Conservation (phyloP, 2,113 vertebrate species). For the Diadophis punctatus region DNA sequence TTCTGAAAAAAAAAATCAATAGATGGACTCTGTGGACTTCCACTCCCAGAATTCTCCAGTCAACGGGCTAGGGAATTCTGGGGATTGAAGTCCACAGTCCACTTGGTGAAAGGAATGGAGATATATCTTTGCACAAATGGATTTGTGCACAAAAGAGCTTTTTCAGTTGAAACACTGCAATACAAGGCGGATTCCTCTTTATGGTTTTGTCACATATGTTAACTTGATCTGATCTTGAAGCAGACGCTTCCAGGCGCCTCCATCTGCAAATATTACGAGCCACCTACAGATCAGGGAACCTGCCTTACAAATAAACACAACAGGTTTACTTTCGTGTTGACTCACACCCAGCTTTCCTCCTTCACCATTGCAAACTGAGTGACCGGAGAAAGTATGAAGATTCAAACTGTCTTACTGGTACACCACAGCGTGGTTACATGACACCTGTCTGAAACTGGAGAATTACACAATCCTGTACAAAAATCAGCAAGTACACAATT, state of each 20-base stretch:
- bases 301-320: constrained; percentile 69
- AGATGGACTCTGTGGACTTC: too few species aligned
- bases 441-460: not conserved
- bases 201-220: not conserved
- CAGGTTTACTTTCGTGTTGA: constrained; percentile 42
- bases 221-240: not conserved
- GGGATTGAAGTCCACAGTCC: not conserved
- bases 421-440: not conserved
- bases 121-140: not conserved
- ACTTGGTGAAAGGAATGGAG: not conserved
- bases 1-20: too few species aligned
- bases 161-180: not conserved
- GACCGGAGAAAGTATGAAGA: not conserved
- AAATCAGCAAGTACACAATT: not conserved
- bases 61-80: too few species aligned
- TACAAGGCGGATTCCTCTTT: not conserved
- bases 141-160: not conserved
- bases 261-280: constrained; percentile 30
- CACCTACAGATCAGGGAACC: constrained; percentile 27
- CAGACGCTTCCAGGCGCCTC: constrained; percentile 30
- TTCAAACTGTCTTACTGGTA: rapidly evolving
- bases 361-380: constrained; percentile 1
- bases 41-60: too few species aligned
- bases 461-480: not conserved
- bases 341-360: constrained; percentile 47